Conservation (phyloP, 2,888 invertebrate genomes). For the Fragum fragum region DNA sequence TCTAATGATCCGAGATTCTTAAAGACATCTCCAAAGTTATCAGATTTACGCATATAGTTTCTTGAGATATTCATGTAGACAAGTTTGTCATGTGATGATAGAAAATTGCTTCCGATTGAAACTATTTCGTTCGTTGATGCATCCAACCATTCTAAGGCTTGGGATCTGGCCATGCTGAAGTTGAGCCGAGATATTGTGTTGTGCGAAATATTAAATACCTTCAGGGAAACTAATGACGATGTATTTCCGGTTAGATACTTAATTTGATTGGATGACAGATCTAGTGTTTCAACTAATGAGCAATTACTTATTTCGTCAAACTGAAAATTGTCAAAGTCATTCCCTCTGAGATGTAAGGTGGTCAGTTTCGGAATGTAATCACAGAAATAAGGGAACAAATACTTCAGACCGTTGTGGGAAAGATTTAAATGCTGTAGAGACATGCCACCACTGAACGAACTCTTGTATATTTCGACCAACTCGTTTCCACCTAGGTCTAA, state of each 20-base stretch:
- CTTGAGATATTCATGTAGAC: constrained; percentile 29
- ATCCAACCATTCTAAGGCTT: constrained; percentile 19
- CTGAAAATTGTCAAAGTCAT: constrained; percentile 43
- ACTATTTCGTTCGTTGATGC: constrained; percentile 30
- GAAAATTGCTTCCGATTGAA: background rate
- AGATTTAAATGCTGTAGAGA: constrained; percentile 46
- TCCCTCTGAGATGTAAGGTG: constrained; percentile 39
- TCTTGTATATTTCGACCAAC: constrained; percentile 39
- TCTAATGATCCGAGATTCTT: background rate
- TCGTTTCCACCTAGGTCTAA: constrained; percentile 42
- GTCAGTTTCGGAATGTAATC: constrained; percentile 49
- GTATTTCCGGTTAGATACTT: constrained; percentile 29
- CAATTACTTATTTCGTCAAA: constrained; percentile 48
- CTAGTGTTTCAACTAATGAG: constrained; percentile 22
- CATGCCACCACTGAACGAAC: constrained; percentile 41
- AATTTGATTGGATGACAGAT: constrained; percentile 49
- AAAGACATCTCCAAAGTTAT: constrained; percentile 32
- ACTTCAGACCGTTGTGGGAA: constrained; percentile 30
- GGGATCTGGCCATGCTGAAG: background rate
- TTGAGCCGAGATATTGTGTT: constrained; percentile 35
- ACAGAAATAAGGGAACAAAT: constrained; percentile 56
- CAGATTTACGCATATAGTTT: constrained; percentile 32
- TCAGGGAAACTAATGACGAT: constrained; percentile 23
- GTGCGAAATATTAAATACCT: constrained; percentile 33
- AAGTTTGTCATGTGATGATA: background rate